Conservation (phyloP, 2,797 vertebrate genomes). For the Pteropus rufus region DNA sequence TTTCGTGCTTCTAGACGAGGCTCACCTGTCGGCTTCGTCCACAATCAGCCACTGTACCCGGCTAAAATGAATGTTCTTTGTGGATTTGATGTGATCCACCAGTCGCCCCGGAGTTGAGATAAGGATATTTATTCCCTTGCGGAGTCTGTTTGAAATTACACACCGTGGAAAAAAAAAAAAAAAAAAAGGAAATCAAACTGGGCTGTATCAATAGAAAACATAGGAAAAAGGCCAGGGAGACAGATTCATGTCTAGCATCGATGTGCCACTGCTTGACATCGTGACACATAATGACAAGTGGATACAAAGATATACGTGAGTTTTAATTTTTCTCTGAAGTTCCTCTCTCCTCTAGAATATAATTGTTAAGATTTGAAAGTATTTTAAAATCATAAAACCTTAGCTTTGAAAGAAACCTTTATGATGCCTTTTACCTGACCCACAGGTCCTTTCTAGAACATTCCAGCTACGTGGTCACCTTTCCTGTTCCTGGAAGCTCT, state of each 20-base stretch:
- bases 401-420: not conserved
- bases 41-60: slow-evolving; percentile 91
- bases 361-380: not conserved
- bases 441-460: not conserved
- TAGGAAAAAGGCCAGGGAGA: not conserved
- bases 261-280: not conserved
- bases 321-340: not conserved
- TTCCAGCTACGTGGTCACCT: not conserved
- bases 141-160: slow-evolving; percentile 84
- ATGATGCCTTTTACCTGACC: not conserved
- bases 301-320: not conserved
- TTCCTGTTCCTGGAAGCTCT: not conserved
- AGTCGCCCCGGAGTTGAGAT: slow-evolving; percentile 95
- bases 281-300: rapidly evolving
- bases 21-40: slow-evolving; percentile 96
- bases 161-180: not conserved
- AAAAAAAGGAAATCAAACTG: not conserved
- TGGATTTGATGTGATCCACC: slow-evolving; percentile 95
- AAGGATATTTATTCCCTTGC: slow-evolving; percentile 97
- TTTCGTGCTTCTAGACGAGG: not conserved
- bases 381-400: not conserved
- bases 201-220: not conserved
- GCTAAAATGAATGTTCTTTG: slow-evolving; percentile 90
- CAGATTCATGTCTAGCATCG: not conserved
- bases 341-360: not conserved